These are phyloP conservation scores for Nematostella vectensis DNA, from an alignment of 92 coral and sea anemone species.

Conservation along the genomic window DNA sequence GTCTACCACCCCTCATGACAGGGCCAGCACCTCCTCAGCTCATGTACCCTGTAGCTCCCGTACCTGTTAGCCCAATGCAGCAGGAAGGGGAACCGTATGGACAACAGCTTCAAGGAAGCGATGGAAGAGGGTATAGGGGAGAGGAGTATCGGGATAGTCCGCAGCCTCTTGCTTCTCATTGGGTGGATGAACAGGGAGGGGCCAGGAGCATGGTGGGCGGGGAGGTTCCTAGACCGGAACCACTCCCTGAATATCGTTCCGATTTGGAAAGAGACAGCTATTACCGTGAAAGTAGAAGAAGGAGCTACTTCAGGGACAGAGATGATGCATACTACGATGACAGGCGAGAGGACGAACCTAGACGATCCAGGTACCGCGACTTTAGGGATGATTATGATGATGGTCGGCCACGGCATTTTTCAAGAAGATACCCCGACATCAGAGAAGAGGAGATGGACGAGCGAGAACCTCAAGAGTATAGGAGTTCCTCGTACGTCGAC, in stretches of 20 bases:
- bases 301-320: background rate
- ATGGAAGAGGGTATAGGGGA: background rate
- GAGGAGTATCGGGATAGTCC: constrained; percentile 3
- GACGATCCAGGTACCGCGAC: constrained; percentile 3
- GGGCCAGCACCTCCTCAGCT: constrained; percentile 7
- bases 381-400: background rate
- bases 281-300: background rate
- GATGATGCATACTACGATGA: constrained; percentile 2
- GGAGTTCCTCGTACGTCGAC: background rate
- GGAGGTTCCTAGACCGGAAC: constrained; percentile 32
- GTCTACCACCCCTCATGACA: constrained; percentile 13
- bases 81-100: constrained; percentile 14
- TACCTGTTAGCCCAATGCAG: constrained; percentile 7
- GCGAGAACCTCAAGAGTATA: background rate
- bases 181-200: constrained; percentile 63
- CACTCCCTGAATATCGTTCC: constrained; percentile 19
- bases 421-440: background rate
- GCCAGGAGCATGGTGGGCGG: constrained; percentile 53
- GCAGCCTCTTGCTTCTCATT: constrained; percentile 16
- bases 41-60: constrained; percentile 11
- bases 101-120: constrained; percentile 8
- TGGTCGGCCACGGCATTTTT: background rate
- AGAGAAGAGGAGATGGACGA: background rate
- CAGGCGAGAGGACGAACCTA: constrained; percentile 21
- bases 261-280: constrained; percentile 28